Evolutionary conservation across 2,797 vertebrate genomes (phyloP).

Genomic region (Halcyon leucocephala): DNA sequence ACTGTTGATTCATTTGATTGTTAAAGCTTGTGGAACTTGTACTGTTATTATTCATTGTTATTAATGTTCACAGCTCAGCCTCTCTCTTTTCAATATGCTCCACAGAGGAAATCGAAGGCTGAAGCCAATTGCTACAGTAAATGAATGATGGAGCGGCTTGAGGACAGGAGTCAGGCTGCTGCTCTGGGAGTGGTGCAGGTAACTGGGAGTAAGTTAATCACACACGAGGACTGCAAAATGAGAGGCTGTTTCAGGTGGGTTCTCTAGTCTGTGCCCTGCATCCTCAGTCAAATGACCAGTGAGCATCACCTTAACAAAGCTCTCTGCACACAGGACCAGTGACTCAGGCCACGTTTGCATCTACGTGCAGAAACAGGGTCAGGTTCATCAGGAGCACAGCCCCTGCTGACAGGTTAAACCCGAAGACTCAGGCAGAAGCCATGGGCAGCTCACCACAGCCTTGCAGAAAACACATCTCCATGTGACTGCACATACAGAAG

Average conservation of each 20-base stretch:
- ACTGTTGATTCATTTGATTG: constrained; percentile 58
- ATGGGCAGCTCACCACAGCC: not conserved
- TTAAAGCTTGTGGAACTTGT: constrained; percentile 46
- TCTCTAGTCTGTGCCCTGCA: not conserved
- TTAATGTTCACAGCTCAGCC: constrained; percentile 52
- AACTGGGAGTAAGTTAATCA: not conserved
- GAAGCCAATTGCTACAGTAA: constrained; percentile 24
- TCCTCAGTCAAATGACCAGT: not conserved
- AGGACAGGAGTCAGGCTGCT: not conserved
- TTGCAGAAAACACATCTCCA: not conserved
- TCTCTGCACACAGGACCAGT: not conserved
- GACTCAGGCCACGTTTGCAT: not conserved
- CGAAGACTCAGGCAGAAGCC: not conserved
- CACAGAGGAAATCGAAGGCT: constrained; percentile 54
- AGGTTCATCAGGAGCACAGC: not conserved
- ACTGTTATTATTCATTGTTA: constrained; percentile 64
- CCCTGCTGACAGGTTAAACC: not conserved
- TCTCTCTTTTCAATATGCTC: constrained; percentile 44
- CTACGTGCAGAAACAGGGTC: not conserved
- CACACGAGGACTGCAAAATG: not conserved
- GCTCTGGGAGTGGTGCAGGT: not conserved
- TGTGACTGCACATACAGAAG: not conserved
- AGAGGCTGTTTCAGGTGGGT: not conserved
- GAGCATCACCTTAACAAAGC: not conserved
- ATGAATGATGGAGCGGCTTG: constrained; percentile 35